phyloP scores from a whole-genome alignment of 2,113 vertebrate species.

The zebrafish (Danio rerio) region GRCz12tu NC_133187.1:49725001-49725500 shows the following conservation, averaged over 20 bases:
- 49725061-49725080: too few relatives aligned
- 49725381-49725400: conserved; percentile 64
- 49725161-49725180: not conserved
- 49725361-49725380: conserved; percentile 34
- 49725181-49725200: too few relatives aligned
- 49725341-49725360: conserved; percentile 25
- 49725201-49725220: too few relatives aligned
- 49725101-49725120: too few relatives aligned
- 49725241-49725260: not conserved
- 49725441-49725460: conserved; percentile 74
- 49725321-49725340: not conserved
- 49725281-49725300: not conserved
- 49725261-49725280: not conserved
- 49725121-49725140: too few relatives aligned
- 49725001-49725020: too few relatives aligned
- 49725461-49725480: conserved; percentile 58
- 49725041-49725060: too few relatives aligned
- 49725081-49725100: too few relatives aligned
- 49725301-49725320: not conserved
- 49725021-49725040: too few relatives aligned
- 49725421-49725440: conserved; percentile 80
- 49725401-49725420: conserved; percentile 73
- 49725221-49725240: not conserved
- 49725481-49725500: not conserved
- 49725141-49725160: too few relatives aligned